Evolutionary conservation across 2,888 invertebrate species (phyloP), one percentile per base, ranked within the genome.

Genomic region (Corythucha ciliata): DNA sequence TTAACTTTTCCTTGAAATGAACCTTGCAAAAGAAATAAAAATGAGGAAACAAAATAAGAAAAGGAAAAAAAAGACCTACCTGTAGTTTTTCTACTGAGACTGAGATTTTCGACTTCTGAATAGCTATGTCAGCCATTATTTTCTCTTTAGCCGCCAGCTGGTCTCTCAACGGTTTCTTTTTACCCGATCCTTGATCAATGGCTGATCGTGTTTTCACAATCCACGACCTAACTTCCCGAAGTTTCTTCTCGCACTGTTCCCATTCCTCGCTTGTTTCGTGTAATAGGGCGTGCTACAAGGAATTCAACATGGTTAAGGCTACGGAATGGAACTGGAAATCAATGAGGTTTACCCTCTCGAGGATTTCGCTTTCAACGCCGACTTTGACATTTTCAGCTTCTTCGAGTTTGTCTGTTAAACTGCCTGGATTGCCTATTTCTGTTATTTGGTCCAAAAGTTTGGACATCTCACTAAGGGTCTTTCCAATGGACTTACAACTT

Each of bases 191-290:
- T 20, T 48, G 33, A 25, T 57, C 57, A 20, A 57, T 29, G n/a
- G 54, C 57, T 40, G 50, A 49, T 37, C 53, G 55, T 7, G 90
- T 82, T 64, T 90, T 90, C 56, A 92, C 91, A 61, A 92, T 79
- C 91, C 92, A 94, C 59, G 76, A 75, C 55, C 80, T 81, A 39
- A 88, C 86, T 62, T 93, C 92, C 68, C 87, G 86, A 68, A 93
- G 78, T 69, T 94, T 93, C 68, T 80, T 84, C 70, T 93, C 92
- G 70, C 91, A 93, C 69, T 93, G 87, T 67, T 92, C 91, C 89
- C 93, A 93, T 72, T 93, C 92, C 67, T 92, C 91, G 41, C 86
- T 83, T 47, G 90, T 81, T 71, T 93, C 93, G 75, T 88, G 87
- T 54, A 93, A 74, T 61, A 90, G 71, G 39, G 87, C 83, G 66